Evolutionary conservation across 2,888 invertebrate genomes (phyloP), one percentile per base, ranked within the genome.

Genomic region (Yponomeuta cagnagella): DNA sequence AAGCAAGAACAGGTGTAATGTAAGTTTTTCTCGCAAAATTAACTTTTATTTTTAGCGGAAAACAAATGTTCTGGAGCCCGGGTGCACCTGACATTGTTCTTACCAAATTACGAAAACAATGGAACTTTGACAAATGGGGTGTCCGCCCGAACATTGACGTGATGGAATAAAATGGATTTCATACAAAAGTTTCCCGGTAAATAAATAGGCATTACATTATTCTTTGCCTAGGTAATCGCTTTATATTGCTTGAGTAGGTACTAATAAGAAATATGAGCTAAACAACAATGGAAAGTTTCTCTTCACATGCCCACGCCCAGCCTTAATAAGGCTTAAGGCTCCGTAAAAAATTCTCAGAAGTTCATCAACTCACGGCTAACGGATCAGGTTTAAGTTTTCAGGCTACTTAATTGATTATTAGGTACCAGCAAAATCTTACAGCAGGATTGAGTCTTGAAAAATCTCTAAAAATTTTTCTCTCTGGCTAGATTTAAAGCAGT

Each of bases 101-200:
- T 58, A 4, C 15, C 15, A 58, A 58, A 58, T 58, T 58, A 58
- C 52, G 52, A 58, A 12, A 58, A 58, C 52, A 58, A 58, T 15
- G 52, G 52, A 58, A 58, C 5, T 58, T 58, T 80, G 79, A 75
- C 72, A 73, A 75, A 73, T 73, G n/a, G 10, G 69, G 37, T 70
- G 70, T 76, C 77, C 76, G 77, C 77, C 75, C 75, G 75, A 74
- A 74, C 72, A 77, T 74, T 76, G 73, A 74, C 74, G 69, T 74
- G 72, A 73, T 75, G 75, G 73, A 73, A 75, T 73, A 73, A 73
- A 72, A 75, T 71, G 73, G 70, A 71, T 71, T 70, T 66, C 15
- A 58, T 58, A 58, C 52, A 12, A 58, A 58, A 15, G 52, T 58
- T 58, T 12, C 5, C 15, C 52, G 52, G 52, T 15, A 15, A 5